Base-by-base conservation (phyloP, 2,888 invertebrate genomes). In the Microctonus brassicae region DNA sequence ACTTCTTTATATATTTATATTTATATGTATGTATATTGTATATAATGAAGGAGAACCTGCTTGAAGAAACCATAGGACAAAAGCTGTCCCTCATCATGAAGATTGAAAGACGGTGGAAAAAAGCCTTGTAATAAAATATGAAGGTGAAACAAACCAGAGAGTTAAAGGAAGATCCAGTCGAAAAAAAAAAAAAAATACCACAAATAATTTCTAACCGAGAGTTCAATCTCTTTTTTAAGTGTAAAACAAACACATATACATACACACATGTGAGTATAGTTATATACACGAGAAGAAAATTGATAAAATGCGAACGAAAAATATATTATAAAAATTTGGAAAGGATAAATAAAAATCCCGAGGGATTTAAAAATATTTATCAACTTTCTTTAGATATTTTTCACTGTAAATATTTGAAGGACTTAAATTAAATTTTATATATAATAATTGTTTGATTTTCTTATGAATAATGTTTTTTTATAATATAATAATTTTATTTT, bases 51-150 rank as follows among this genome's bases (percentile, higher is more conserved):
- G n/a, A 47, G 13, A 55, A 55, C 9, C 26, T 26, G 26, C 1
- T 26, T 11, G 55, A 13, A 26, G 55, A 55, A 55, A 22, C 55
- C 24, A 13, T n/a, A 26, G 26, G 55, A 26, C 22, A 13, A 24
- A 55, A 55, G 55, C 55, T 55, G 55, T 55, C 55, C 13, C 26
- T 55, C 55, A 55, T 55, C 22, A 55, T 55, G 13, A 22, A 26
- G 24, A 3, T 24, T 3, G n/a, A 11, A 6, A 13, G 13, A 26
- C n/a, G 1, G 34, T 34, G 39, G 47, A 47, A 47, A 39, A 47
- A 47, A n/a, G 33, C 17, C 17, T 39, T 17, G 53, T 64, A 64
- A 64, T 64, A 64, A 64, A 64, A 64, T 64, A 64, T 64, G 53
- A 53, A 64, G 53, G 47, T 22, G 26, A 42, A 42, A 47, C 26